Percentiles rank a stretch among this genome's conserved stretches.
These are phyloP conservation scores for Pachyrhynchus sulphureomaculatus DNA, from an alignment of 1,140 invertebrate species.

Conservation along the genomic window DNA sequence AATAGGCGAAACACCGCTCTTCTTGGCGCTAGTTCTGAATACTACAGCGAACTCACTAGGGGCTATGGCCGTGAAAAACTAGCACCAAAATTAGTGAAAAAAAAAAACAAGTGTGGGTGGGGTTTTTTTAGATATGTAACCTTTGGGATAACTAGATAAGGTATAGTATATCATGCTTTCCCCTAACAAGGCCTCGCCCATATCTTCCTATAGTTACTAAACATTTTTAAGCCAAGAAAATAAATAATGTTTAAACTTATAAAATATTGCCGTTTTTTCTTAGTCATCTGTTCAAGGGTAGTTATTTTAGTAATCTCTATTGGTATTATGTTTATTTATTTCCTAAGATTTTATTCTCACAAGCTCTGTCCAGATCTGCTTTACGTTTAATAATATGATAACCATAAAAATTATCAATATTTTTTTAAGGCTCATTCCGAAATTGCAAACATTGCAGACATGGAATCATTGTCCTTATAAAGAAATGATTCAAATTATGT, in stretches of 20 bases:
- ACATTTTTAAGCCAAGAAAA: background rate
- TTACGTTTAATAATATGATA: no score
- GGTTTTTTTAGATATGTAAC: conserved; percentile 39
- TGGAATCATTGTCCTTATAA: no score
- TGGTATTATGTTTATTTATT: no score
- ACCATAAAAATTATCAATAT: no score
- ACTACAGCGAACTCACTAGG: conserved; percentile 19
- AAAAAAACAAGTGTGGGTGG: no score
- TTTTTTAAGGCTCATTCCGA: no score
- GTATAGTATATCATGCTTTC: conserved; percentile 21
- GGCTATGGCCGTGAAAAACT: conserved; percentile 35
- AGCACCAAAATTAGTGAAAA: conserved; percentile 24
- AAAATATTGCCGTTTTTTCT: background rate
- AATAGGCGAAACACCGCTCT: conserved; percentile 12
- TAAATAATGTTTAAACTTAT: background rate
- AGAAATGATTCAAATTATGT: no score
- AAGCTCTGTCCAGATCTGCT: no score
- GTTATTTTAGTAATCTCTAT: conserved; percentile 20
- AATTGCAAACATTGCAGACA: no score
- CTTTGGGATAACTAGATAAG: conserved; percentile 23
- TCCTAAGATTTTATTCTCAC: no score
- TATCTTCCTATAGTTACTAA: no score
- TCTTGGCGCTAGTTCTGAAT: conserved; percentile 29
- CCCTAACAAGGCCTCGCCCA: no score
- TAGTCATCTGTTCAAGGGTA: conserved; percentile 16